Conservation (phyloP, 2,797 vertebrate species). For the Pangasius krempfi region DNA sequence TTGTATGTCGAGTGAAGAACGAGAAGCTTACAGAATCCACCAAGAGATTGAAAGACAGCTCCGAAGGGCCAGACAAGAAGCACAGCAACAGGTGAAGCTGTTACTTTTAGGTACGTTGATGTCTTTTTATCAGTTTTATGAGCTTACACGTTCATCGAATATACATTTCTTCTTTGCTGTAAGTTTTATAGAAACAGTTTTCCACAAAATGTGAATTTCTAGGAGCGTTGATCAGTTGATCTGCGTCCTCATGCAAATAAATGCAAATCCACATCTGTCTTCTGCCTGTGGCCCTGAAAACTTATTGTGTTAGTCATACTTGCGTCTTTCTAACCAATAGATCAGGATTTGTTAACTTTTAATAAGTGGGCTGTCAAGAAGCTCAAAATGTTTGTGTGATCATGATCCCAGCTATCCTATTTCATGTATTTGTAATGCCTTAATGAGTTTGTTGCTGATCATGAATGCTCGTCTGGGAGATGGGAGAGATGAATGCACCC, state of each 20-base stretch:
- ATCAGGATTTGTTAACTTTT: neutral
- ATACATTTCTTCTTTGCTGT: neutral
- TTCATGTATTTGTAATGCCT: neutral
- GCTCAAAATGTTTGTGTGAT: neutral
- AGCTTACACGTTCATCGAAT: neutral
- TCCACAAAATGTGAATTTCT: neutral
- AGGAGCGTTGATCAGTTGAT: neutral
- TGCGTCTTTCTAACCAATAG: neutral
- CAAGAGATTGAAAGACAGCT: constrained; percentile 83
- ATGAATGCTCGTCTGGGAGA: neutral
- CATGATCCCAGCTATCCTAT: neutral
- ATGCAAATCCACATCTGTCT: constrained; percentile 36
- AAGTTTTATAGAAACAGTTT: neutral
- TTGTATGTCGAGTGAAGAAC: constrained; percentile 75
- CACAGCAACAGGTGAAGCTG: constrained; percentile 78
- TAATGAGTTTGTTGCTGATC: neutral
- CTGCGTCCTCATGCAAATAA: constrained; percentile 27
- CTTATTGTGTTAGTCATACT: too few relatives aligned
- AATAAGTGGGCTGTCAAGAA: neutral
- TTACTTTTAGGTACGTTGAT: constrained; percentile 85
- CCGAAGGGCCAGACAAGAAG: constrained; percentile 72
- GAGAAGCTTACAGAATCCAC: constrained; percentile 76
- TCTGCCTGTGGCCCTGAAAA: neutral
- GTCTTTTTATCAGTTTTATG: neutral
- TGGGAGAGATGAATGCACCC: constrained; percentile 5